Evolutionary conservation across 2,113 vertebrate species (phyloP), one percentile per base, ranked within the genome.

Genomic region (Takifugu bimaculatus): DNA sequence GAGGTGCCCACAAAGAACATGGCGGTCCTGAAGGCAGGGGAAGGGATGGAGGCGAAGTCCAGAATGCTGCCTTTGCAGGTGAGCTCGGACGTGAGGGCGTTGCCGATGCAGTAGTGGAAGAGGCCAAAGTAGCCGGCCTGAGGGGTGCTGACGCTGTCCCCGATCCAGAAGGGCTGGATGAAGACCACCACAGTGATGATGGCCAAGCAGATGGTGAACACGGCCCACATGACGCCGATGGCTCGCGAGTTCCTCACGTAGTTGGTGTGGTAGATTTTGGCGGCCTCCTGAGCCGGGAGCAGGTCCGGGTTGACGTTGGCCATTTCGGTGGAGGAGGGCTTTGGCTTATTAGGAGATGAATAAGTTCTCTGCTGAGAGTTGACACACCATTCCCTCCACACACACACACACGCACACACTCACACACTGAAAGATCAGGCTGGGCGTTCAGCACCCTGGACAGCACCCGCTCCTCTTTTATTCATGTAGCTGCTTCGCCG

Each of bases 141-240:
- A 0, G 96, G 96, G 0, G 96, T 97, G 88, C 92, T 90, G 42
- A 97, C 93, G 59, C 96, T 97, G 91, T 98, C 97, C 3, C 97
- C 96, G 45, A 98, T 98, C 96, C 96, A 98, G 87, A 91, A 98
- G 0, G 97, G 96, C 84, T 99, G 97, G 82, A 98, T 95, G 87
- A 98, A 98, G 61, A 95, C 92, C 80, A 96, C 94, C 80, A 95
- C 82, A 73, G 92, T 92, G 72, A 99, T 93, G 79, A 99, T 93
- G 13, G 91, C 88, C 72, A 99, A 96, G 83, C 93, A 96, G 78
- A 97, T 93, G 52, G 95, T 98, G 85, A 99, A 96, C 27, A 98
- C 93, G 1, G 92, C 95, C 96, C 97, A 99, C 81, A 98, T 80
- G 35, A 96, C 94, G 2, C 96, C 97, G 54, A 98, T 93, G 50